phyloP scores from a whole-genome alignment of 2,113 vertebrate genomes.

The Zosterops japonicus region DNA sequence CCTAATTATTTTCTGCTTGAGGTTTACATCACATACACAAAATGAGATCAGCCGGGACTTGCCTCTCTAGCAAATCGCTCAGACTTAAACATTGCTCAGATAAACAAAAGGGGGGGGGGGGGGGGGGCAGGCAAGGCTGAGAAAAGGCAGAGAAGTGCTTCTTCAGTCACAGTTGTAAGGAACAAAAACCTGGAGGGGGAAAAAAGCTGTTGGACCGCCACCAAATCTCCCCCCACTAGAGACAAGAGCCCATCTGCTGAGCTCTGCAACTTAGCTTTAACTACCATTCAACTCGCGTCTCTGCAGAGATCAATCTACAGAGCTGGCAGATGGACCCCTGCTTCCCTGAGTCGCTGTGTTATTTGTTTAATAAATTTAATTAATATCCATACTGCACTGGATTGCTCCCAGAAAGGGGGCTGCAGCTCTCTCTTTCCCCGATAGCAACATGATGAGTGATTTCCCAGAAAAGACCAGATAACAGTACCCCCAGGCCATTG shows the following conservation, averaged over 20 bases:
- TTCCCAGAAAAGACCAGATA: slow-evolving; percentile 79
- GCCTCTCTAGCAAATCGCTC: slow-evolving; percentile 80
- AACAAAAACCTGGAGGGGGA: slow-evolving; percentile 84
- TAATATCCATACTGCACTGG: slow-evolving; percentile 85
- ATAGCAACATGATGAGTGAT: slow-evolving; percentile 77
- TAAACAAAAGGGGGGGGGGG: slow-evolving; percentile 73
- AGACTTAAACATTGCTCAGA: slow-evolving; percentile 82
- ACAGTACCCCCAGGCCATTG: slow-evolving; percentile 68
- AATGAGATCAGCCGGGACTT: slow-evolving; percentile 80
- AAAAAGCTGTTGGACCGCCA: slow-evolving; percentile 82
- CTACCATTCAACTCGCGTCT: slow-evolving; percentile 81
- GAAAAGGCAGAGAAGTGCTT: slow-evolving; percentile 79
- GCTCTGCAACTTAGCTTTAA: slow-evolving; percentile 81
- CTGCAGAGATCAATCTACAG: slow-evolving; percentile 81
- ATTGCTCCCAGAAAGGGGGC: slow-evolving; percentile 79
- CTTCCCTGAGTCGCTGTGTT: slow-evolving; percentile 80
- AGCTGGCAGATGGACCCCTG: slow-evolving; percentile 86
- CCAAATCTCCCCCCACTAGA: slow-evolving; percentile 84
- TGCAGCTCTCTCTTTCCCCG: slow-evolving; percentile 57
- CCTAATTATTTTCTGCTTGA: slow-evolving; percentile 84
- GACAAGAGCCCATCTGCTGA: slow-evolving; percentile 87
- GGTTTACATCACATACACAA: slow-evolving; percentile 77
- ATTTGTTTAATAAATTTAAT: slow-evolving; percentile 94
- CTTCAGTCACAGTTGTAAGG: slow-evolving; percentile 79
- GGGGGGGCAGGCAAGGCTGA: slow-evolving; percentile 55